Evolutionary conservation across 1,140 invertebrate genomes (phyloP).

Genomic region (Procambarus clarkii): DNA sequence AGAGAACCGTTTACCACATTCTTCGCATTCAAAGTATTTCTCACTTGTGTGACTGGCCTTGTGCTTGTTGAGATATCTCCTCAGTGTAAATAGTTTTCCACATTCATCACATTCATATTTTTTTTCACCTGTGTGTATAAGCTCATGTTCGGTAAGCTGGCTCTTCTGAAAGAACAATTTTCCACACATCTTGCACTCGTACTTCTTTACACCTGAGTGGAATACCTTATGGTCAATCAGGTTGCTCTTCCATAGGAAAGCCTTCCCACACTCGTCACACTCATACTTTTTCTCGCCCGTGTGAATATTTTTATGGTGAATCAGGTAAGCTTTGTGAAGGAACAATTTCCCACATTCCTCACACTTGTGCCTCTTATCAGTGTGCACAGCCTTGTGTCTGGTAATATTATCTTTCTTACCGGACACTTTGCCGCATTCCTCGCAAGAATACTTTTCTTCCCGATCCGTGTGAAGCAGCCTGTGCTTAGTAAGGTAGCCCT

Average conservation of each 20-base stretch:
- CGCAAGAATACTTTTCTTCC: not conserved
- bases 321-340: not conserved
- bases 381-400: not conserved
- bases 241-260: not conserved
- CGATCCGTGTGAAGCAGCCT: not conserved
- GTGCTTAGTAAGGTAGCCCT: not conserved
- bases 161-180: not conserved
- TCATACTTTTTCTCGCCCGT: not conserved
- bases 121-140: not conserved
- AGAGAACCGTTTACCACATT: not conserved
- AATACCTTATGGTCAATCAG: not conserved
- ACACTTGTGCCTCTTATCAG: constrained; percentile 16
- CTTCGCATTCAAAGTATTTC: not conserved
- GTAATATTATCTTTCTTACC: constrained; percentile 1
- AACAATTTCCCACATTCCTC: not conserved
- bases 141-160: not conserved
- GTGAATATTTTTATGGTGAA: not conserved
- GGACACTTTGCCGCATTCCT: not conserved
- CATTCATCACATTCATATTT: not conserved
- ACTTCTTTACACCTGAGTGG: not conserved
- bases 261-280: constrained; percentile 11
- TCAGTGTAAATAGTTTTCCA: not conserved
- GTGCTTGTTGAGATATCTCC: not conserved
- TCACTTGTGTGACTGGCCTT: not conserved
- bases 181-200: not conserved